Base-by-base conservation (phyloP, 2,797 vertebrate species). In the Muraenolepis orangiensis region DNA sequence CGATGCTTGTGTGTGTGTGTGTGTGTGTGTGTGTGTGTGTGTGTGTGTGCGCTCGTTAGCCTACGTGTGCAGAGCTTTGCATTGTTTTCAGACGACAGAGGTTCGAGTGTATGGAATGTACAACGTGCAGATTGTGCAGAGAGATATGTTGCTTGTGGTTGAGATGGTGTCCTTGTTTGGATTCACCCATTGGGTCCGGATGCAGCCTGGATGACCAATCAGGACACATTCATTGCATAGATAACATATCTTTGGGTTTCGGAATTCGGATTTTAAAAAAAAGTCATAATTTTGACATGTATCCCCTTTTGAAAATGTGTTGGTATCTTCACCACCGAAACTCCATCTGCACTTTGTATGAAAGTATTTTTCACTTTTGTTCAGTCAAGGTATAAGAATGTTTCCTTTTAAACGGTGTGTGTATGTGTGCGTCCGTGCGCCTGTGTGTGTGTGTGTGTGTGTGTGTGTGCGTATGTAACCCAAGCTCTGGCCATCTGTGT, bases 11-110 rank as follows among this genome's bases (percentile, higher is more conserved):
- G 66, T 88, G 84, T 87, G 87, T 89, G 90, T 82, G 90, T 90
- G 85, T 87, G 83, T 76, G 82, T 78, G 78, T 85, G 82, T 89
- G 87, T 90, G 91, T 90, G 91, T 91, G 74, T 82, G 66, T 78
- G 64, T 66, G 32, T 57, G 32, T 16, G 61, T 66, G 72, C 67
- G 77, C 72, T 51, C 80, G 26, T 30, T 38, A 38, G 5, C 5
- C 86, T 80, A 84, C 75, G 76, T 8, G 26, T 77, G 81, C 72
- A 40, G 86, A n/a, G n/a, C n/a, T 85, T 87, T 80, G 85, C 88
- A 89, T 84, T 80, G 70, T 83, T 86, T 86, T 83, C 84, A 86
- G 14, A 76, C 80, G 84, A 85, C 87, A 71, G 70, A 82, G 87
- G 83, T 85, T 81, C 82, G 79, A 78, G 83, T 84, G 78, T 78